Base-by-base conservation (phyloP, 2,888 invertebrate genomes). In the Dorcus hopei region DNA sequence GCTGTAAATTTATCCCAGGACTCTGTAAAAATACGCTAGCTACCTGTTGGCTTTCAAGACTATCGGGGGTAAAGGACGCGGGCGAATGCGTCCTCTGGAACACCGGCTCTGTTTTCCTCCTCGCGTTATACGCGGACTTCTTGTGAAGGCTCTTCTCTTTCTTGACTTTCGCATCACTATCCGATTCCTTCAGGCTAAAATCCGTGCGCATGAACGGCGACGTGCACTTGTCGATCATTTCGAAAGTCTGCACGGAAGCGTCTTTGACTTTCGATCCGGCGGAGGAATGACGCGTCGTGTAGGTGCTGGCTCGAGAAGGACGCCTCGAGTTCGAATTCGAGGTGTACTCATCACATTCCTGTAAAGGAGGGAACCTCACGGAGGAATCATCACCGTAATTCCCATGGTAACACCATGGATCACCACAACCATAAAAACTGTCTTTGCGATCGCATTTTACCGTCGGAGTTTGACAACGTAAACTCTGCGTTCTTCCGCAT, bases 161-260 rank as follows among this genome's bases (percentile, higher is more conserved):
- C 42, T 62, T 65, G 26, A 53, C 55, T 41, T 59, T 64, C 43
- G 58, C 58, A 26, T 56, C 57, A 26, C 60, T 57, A 2, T 65
- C 49, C 11, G 64, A 52, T 38, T 59, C 57, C 52, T 65, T 64
- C 43, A 65, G 59, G 38, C 59, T 56, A 26, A 63, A 69, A 47
- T 70, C 71, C 54, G 65, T 63, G 58, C 70, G 69, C 49, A 72
- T 58, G 63, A 74, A 74, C 6, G 79, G 78, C 49, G 78, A 79
- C 9, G 78, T 79, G 59, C 77, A 77, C 62, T 78, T 78, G 62
- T 78, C 78, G 9, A 77, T 73, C 75, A 77, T 78, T 64, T 79
- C 78, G 54, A 75, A 75, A 7, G 84, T 84, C 68, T 84, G 84
- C 49, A 83, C 82, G 3, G 81, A 79, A 0, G 79, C 83, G 63